phyloP scores from a whole-genome alignment of 2,888 invertebrate genomes.

The Deilephila elpenor region DNA sequence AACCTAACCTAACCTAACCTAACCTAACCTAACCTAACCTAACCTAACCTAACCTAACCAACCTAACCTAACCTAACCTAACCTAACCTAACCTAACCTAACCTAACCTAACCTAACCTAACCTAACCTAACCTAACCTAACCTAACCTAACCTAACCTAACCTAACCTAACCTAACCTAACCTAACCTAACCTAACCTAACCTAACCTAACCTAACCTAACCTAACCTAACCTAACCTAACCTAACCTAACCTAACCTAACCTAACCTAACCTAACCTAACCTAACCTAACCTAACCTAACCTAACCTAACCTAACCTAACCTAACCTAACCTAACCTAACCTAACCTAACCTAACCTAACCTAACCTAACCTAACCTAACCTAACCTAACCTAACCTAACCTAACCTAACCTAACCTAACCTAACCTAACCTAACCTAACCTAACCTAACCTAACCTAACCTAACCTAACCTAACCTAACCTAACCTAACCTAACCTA shows the following conservation, averaged over 20 bases:
- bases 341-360: constrained; percentile 19
- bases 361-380: constrained; percentile 18
- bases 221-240: constrained; percentile 19
- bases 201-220: constrained; percentile 19
- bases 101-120: constrained; percentile 19
- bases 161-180: constrained; percentile 19
- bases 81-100: constrained; percentile 19
- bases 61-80: constrained; percentile 19
- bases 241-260: constrained; percentile 19
- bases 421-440: constrained; percentile 19
- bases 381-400: constrained; percentile 22
- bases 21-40: constrained; percentile 19
- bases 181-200: constrained; percentile 19
- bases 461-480: constrained; percentile 17
- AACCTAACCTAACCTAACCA: not conserved
- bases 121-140: constrained; percentile 19
- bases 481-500: not conserved
- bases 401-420: constrained; percentile 22
- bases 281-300: constrained; percentile 19
- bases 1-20: constrained; percentile 19
- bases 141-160: constrained; percentile 19
- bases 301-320: constrained; percentile 19
- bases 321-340: constrained; percentile 19
- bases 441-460: constrained; percentile 22
- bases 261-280: constrained; percentile 19